These are phyloP conservation scores for Saccopteryx bilineata DNA, from an alignment of 2,113 vertebrate genomes.

Conservation along the genomic window DNA sequence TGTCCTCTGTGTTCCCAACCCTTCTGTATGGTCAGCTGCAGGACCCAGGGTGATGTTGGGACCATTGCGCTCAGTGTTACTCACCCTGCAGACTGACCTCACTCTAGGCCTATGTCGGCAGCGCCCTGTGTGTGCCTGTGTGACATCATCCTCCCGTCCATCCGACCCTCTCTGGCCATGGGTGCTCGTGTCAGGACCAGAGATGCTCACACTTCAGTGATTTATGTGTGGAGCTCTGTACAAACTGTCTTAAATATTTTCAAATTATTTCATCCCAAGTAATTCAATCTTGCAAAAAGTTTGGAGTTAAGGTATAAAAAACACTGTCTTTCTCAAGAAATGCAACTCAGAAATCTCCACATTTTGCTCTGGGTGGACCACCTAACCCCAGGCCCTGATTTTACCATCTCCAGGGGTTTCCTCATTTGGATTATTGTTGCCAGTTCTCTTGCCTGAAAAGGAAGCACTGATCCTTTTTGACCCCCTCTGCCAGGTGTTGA, in stretches of 20 bases:
- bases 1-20: neutral
- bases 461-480: too few species aligned
- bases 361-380: neutral
- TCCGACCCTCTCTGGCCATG: neutral
- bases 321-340: neutral
- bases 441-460: neutral
- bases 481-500: neutral
- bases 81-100: neutral
- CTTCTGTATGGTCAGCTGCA: neutral
- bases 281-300: neutral
- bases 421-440: neutral
- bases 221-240: neutral
- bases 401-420: neutral
- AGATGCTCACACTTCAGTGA: neutral
- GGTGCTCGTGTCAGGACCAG: neutral
- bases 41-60: neutral
- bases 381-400: neutral
- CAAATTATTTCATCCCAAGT: neutral
- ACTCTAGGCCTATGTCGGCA: fast-evolving
- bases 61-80: neutral
- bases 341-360: neutral
- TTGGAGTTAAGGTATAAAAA: neutral
- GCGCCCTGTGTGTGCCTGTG: neutral
- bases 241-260: neutral
- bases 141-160: neutral